These are phyloP conservation scores for Ichneumon xanthorius DNA, from an alignment of 2,888 invertebrate genomes.

Conservation along the genomic window DNA sequence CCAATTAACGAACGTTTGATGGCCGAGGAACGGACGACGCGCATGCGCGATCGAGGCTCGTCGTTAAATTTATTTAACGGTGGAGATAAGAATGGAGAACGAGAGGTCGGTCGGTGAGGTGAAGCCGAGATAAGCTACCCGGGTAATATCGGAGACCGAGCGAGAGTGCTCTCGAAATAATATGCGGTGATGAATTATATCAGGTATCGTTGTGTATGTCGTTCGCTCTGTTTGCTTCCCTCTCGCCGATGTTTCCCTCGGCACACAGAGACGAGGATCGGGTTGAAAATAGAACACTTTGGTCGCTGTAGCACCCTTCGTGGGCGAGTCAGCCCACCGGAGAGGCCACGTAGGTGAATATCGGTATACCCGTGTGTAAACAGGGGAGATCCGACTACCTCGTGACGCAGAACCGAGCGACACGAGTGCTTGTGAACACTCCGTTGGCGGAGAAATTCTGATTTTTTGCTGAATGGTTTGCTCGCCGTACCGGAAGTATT, in stretches of 20 bases:
- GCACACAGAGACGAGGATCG: conserved; percentile 21
- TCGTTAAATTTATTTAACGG: not conserved
- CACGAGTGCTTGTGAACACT: not conserved
- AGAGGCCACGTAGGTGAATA: conserved; percentile 10
- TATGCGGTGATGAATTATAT: not conserved
- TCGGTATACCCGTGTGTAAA: not conserved
- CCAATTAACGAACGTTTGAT: conserved; percentile 50
- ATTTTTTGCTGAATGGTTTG: not conserved
- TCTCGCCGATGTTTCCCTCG: conserved; percentile 2
- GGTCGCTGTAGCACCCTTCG: conserved; percentile 35
- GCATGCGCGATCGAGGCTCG: not conserved
- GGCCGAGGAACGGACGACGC: not conserved
- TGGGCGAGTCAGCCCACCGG: not conserved
- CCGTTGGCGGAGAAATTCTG: not conserved
- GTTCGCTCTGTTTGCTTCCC: not conserved
- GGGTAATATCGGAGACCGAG: not conserved
- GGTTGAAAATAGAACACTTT: conserved; percentile 22
- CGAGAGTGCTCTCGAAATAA: not conserved
- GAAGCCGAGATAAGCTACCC: not conserved
- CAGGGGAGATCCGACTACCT: not conserved
- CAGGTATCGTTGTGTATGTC: not conserved
- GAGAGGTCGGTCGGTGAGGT: not conserved
- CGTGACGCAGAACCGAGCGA: not conserved
- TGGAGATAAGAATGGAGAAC: not conserved
- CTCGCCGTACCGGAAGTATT: not conserved